These are phyloP conservation scores for Agonopterix arenella DNA, from an alignment of 2,888 invertebrate genomes.

Conservation along the genomic window DNA sequence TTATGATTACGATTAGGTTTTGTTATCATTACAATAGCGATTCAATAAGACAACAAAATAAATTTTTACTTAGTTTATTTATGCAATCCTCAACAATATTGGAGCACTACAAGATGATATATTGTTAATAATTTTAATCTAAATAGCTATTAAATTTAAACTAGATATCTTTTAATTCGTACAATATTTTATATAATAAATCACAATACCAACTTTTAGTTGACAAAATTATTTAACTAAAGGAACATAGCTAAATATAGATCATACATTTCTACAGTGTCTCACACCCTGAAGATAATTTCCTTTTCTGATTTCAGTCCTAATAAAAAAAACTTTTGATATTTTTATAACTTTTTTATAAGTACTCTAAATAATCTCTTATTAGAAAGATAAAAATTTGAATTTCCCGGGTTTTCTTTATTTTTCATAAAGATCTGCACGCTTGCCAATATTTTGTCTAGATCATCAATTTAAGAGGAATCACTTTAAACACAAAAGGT, in stretches of 20 bases:
- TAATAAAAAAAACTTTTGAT: slow-evolving; percentile 12
- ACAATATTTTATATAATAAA: slow-evolving; percentile 60
- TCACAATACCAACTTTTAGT: slow-evolving; percentile 74
- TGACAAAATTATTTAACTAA: slow-evolving; percentile 59
- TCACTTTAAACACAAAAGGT: too few species aligned
- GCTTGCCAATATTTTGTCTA: too few species aligned
- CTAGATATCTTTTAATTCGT: slow-evolving; percentile 64
- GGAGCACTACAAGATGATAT: slow-evolving; percentile 60
- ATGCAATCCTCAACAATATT: slow-evolving; percentile 70
- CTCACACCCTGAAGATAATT: slow-evolving; percentile 45
- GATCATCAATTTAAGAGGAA: too few species aligned
- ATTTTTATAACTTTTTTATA: background rate
- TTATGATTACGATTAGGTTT: too few species aligned
- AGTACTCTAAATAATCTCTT: background rate
- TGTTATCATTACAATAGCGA: too few species aligned
- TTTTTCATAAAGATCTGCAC: too few species aligned
- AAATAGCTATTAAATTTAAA: slow-evolving; percentile 59
- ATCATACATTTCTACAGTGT: slow-evolving; percentile 44
- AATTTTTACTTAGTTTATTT: slow-evolving; percentile 66
- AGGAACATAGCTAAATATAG: slow-evolving; percentile 55
- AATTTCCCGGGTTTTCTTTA: too few species aligned
- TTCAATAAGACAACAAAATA: slow-evolving; percentile 1
- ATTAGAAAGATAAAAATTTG: too few species aligned
- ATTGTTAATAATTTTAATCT: slow-evolving; percentile 54
- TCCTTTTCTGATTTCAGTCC: slow-evolving; percentile 22